A percentile compares a stretch with the other conserved stretches of the same genome.
Conservation (phyloP, 1,140 invertebrate species). For the Sinella curviseta region DNA sequence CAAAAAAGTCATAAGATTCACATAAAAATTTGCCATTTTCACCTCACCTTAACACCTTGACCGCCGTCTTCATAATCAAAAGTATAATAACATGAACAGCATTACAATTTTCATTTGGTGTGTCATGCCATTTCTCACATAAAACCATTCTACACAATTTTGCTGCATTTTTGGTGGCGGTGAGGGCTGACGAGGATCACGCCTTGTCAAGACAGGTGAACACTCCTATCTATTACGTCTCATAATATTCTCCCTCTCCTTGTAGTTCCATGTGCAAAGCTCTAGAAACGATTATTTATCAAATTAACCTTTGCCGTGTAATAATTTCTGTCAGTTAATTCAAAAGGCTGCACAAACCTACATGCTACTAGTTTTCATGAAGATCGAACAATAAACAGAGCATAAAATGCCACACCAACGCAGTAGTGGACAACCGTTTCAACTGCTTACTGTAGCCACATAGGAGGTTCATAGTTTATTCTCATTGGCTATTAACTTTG, state of each 20-base stretch:
- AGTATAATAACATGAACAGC: too few relatives aligned
- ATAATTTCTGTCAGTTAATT: background rate
- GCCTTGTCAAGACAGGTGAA: constrained; percentile 6
- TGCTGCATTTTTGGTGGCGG: too few relatives aligned
- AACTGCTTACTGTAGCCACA: background rate
- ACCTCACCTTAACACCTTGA: background rate
- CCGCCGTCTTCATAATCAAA: too few relatives aligned
- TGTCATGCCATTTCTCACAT: background rate
- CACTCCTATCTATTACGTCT: background rate
- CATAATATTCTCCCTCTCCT: background rate
- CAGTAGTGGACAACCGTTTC: background rate
- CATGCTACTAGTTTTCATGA: background rate
- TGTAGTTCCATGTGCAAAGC: too few relatives aligned
- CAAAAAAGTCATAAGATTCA: background rate
- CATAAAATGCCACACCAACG: too few relatives aligned
- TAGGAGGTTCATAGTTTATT: background rate
- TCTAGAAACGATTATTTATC: too few relatives aligned
- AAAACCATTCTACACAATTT: too few relatives aligned
- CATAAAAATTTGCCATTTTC: background rate
- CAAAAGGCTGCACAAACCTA: background rate
- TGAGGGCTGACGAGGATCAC: background rate
- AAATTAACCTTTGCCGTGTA: too few relatives aligned
- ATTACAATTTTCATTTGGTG: constrained; percentile 2
- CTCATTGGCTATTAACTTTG: constrained; percentile 1
- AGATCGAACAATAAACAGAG: too few relatives aligned